Conservation (phyloP, 2,113 vertebrate genomes). For the Colossoma macropomum region DNA sequence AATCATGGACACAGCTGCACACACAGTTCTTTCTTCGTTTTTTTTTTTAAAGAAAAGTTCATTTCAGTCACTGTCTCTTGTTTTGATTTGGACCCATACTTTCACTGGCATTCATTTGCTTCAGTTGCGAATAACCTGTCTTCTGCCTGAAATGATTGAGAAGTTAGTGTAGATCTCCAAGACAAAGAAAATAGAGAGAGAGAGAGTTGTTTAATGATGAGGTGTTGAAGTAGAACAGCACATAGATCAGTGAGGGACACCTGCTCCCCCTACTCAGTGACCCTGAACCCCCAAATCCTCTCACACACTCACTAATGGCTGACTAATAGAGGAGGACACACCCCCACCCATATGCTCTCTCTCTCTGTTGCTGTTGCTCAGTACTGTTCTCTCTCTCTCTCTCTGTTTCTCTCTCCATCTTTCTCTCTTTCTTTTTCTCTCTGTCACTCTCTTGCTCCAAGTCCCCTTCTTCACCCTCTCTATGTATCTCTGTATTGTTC, state of each 20-base stretch:
- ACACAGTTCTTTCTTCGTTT: not conserved
- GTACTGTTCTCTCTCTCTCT: slow-evolving; percentile 23
- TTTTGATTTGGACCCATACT: not conserved
- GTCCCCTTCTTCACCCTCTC: not conserved
- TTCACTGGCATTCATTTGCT: not conserved
- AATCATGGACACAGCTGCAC: slow-evolving; percentile 11
- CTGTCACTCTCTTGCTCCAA: slow-evolving; percentile 3
- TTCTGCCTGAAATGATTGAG: not conserved
- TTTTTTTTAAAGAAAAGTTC: not conserved
- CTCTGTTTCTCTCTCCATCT: not conserved
- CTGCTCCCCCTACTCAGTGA: slow-evolving; percentile 64
- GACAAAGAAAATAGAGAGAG: not conserved
- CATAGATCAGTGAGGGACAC: slow-evolving; percentile 69
- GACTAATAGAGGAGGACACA: slow-evolving; percentile 14
- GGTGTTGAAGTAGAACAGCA: slow-evolving; percentile 74
- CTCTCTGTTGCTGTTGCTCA: not conserved
- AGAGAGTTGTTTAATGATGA: slow-evolving; percentile 58
- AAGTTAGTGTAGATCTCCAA: not conserved
- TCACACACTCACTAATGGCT: slow-evolving; percentile 50
- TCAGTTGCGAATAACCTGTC: not conserved
- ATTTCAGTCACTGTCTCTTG: not conserved
- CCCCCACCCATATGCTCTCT: slow-evolving; percentile 30
- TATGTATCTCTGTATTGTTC: slow-evolving; percentile 5
- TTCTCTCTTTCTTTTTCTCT: not conserved
- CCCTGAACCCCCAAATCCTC: slow-evolving; percentile 65